A percentile compares a stretch with the other conserved stretches of the same genome.
phyloP scores from a whole-genome alignment of 2,888 invertebrate genomes.

The Deroplatys truncata region DNA sequence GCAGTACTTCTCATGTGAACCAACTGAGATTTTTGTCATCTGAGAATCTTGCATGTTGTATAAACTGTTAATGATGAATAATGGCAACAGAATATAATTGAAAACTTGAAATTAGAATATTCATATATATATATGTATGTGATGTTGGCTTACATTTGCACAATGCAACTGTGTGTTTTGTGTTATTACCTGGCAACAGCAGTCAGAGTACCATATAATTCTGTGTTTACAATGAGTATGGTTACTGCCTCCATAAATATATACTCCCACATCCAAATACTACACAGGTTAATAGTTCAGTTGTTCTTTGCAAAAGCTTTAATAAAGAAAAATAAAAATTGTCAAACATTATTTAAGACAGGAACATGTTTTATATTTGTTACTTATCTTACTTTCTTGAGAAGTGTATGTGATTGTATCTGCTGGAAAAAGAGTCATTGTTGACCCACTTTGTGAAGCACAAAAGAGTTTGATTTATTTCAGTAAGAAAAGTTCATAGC shows the following conservation, averaged over 20 bases:
- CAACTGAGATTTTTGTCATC: too few species aligned
- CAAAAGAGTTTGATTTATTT: neutral
- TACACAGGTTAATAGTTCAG: too few species aligned
- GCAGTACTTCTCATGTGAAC: neutral
- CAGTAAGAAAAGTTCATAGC: neutral
- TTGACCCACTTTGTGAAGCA: neutral
- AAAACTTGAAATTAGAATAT: neutral
- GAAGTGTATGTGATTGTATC: neutral
- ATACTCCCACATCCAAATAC: neutral
- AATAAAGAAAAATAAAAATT: too few species aligned
- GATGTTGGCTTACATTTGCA: neutral
- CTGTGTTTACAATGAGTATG: neutral
- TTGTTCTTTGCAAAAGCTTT: too few species aligned
- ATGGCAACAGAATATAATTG: neutral
- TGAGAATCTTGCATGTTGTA: too few species aligned
- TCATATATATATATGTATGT: neutral
- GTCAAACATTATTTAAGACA: too few species aligned
- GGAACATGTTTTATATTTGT: too few species aligned
- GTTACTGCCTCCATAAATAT: neutral
- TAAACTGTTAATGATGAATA: neutral
- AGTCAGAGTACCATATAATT: neutral
- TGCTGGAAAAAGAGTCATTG: neutral
- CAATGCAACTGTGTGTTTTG: neutral
- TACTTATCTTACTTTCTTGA: neutral
- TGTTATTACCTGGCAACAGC: neutral